phyloP scores from a whole-genome alignment of 2,113 vertebrate species.

The Solea solea region DNA sequence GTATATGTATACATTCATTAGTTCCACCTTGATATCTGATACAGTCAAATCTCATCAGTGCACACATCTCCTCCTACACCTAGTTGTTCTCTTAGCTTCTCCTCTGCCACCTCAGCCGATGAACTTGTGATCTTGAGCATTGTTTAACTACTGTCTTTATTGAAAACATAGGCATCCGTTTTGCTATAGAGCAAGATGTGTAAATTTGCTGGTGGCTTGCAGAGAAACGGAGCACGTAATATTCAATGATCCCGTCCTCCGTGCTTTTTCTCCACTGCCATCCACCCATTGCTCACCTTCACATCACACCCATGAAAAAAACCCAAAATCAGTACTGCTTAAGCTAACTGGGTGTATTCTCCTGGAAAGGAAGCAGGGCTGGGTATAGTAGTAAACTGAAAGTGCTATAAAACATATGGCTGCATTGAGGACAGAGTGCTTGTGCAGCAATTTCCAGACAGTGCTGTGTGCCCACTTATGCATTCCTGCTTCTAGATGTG shows the following conservation, averaged over 20 bases:
- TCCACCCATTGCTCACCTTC: slow-evolving; percentile 29
- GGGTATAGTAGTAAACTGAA: slow-evolving; percentile 60
- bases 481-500: slow-evolving; percentile 59
- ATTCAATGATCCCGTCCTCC: slow-evolving; percentile 32
- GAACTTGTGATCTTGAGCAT: slow-evolving; percentile 5
- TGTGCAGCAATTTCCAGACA: slow-evolving; percentile 57
- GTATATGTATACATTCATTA: slow-evolving; percentile 29
- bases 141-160: slow-evolving; percentile 18
- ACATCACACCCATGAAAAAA: slow-evolving; percentile 22
- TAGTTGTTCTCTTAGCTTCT: slow-evolving; percentile 34
- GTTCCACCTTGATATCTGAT: slow-evolving; percentile 46
- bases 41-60: slow-evolving; percentile 49
- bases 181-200: slow-evolving; percentile 41
- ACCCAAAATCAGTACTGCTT: slow-evolving; percentile 58
- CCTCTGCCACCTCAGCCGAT: no score
- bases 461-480: slow-evolving; percentile 60
- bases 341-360: slow-evolving; percentile 65
- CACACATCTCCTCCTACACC: slow-evolving; percentile 20
- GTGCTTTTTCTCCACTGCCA: slow-evolving; percentile 13
- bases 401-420: slow-evolving; percentile 71
- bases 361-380: slow-evolving; percentile 34
- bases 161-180: slow-evolving; percentile 15
- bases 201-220: slow-evolving; percentile 48
- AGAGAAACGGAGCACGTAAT: slow-evolving; percentile 40
- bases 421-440: slow-evolving; percentile 55